phyloP scores from a whole-genome alignment of 2,113 vertebrate species.

The Pterocles orientalis region DNA sequence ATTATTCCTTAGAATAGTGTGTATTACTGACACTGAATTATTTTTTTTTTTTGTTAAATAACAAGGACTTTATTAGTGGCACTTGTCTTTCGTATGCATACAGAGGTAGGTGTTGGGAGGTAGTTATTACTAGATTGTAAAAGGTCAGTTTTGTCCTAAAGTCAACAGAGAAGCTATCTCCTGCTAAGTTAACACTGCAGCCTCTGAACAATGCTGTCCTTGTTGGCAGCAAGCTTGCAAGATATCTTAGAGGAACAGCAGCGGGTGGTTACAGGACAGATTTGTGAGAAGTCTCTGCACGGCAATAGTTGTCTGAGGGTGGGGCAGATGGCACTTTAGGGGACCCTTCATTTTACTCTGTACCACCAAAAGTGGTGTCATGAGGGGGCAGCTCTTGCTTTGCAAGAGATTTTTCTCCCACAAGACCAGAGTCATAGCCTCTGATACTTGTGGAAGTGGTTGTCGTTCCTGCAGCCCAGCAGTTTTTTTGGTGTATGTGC shows the following conservation, averaged over 20 bases:
- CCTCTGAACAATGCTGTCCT: neutral
- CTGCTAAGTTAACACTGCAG: neutral
- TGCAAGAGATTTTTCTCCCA: neutral
- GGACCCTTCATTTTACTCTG: neutral
- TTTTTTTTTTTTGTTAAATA: neutral
- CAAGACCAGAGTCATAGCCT: fast-evolving
- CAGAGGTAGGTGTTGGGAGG: neutral
- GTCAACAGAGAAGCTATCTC: neutral
- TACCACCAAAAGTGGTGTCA: neutral
- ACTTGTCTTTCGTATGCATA: neutral
- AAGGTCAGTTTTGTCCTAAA: neutral
- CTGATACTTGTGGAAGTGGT: neutral
- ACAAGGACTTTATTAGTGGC: neutral
- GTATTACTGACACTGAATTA: neutral
- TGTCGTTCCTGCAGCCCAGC: neutral
- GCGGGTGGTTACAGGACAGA: fast-evolving
- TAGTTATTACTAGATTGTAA: neutral
- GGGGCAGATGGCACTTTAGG: neutral
- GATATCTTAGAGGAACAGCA: neutral
- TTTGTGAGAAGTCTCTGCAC: neutral
- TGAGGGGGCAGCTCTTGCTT: neutral
- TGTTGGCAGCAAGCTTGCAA: neutral
- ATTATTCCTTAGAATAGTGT: neutral
- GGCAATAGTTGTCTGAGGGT: neutral
- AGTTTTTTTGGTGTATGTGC: neutral